These are phyloP conservation scores for Venustoraphidia nigricollis DNA, from an alignment of 2,888 invertebrate species.

Conservation along the genomic window DNA sequence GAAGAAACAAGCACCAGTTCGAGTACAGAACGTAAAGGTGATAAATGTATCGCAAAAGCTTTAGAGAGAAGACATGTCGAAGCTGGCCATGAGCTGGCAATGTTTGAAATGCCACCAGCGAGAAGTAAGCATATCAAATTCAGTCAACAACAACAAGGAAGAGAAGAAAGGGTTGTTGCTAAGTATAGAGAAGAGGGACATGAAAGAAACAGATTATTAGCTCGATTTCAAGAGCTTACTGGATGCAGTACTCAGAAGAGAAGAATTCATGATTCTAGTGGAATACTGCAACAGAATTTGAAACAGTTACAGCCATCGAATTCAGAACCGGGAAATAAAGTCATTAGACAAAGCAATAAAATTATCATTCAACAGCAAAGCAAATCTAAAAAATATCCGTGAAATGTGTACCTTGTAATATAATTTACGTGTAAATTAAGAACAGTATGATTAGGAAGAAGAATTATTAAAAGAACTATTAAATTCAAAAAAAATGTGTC, in stretches of 20 bases:
- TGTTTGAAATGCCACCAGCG: conserved; percentile 17
- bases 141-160: conserved; percentile 4
- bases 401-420: not conserved
- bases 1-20: conserved; percentile 33
- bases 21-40: conserved; percentile 12
- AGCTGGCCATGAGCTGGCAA: conserved; percentile 15
- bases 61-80: conserved; percentile 3
- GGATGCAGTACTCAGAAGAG: conserved; percentile 26
- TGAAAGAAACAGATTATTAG: conserved; percentile 35
- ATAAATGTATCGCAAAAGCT: conserved; percentile 2
- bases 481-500: too few relatives aligned
- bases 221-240: conserved; percentile 32
- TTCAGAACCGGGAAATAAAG: conserved; percentile 53
- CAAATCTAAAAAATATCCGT: conserved; percentile 19
- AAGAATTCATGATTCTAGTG: conserved; percentile 28
- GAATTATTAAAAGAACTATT: too few relatives aligned
- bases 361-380: conserved; percentile 57
- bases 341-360: conserved; percentile 70
- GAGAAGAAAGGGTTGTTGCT: conserved; percentile 1
- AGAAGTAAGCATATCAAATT: conserved; percentile 19
- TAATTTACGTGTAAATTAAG: too few relatives aligned
- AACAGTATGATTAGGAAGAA: too few relatives aligned
- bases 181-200: conserved; percentile 26
- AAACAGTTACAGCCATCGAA: conserved; percentile 47
- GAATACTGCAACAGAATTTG: conserved; percentile 50